Conservation (phyloP, 2,888 invertebrate genomes). For the Salticus scenicus region DNA sequence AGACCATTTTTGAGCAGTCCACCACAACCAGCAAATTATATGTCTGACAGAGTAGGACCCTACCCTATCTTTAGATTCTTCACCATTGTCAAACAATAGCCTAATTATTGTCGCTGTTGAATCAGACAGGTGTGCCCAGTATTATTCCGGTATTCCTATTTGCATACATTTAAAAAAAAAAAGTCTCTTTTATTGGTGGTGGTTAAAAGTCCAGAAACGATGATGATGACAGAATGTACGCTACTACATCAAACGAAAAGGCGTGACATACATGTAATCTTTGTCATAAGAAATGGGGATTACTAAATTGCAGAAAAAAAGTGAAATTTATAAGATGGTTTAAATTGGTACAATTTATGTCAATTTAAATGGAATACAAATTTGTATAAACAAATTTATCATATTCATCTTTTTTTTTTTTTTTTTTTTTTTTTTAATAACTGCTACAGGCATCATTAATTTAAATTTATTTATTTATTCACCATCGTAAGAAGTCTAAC, state of each 20-base stretch:
- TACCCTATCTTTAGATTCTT: not conserved
- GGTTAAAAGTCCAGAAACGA: no score
- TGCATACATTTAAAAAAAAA: not conserved
- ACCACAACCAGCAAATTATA: not conserved
- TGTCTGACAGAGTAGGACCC: not conserved
- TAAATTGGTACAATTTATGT: no score
- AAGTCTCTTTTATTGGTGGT: not conserved
- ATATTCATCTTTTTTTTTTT: no score
- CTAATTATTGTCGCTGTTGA: slow-evolving; percentile 5
- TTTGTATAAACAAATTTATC: no score
- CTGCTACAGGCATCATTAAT: no score
- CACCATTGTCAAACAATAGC: not conserved
- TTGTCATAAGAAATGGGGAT: no score
- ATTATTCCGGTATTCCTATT: not conserved
- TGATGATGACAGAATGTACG: not conserved
- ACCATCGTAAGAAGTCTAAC: no score
- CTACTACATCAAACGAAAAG: not conserved
- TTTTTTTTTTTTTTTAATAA: no score
- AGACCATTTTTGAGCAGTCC: not conserved
- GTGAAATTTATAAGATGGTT: no score
- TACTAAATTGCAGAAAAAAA: no score
- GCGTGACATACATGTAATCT: not conserved
- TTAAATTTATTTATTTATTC: no score
- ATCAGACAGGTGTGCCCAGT: not conserved
- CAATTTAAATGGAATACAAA: no score